Evolutionary conservation across 2,797 vertebrate genomes (phyloP).

Genomic region (Diceros bicornis): DNA sequence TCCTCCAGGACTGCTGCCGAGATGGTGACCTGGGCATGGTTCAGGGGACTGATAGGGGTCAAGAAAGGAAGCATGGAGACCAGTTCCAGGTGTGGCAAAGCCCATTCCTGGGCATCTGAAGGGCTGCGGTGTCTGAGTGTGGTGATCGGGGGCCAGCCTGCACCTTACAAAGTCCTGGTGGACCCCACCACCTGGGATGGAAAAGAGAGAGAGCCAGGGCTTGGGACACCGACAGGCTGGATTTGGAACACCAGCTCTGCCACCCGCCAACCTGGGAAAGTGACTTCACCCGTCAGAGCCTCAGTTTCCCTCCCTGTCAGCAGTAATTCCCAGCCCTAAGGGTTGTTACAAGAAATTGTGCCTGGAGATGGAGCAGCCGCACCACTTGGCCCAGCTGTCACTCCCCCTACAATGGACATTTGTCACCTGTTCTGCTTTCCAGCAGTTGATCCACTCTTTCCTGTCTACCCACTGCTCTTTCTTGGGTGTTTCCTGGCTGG

Average conservation of each 20-base stretch:
- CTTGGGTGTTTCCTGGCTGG: background rate
- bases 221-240: background rate
- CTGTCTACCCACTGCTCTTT: background rate
- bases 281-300: background rate
- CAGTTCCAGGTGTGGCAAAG: background rate
- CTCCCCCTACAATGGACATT: fast-evolving
- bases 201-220: background rate
- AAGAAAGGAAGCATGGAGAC: background rate
- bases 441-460: background rate
- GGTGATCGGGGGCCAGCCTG: background rate
- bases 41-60: background rate
- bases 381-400: background rate
- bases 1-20: background rate
- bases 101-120: background rate
- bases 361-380: background rate
- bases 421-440: background rate
- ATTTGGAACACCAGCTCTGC: background rate
- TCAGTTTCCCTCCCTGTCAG: background rate
- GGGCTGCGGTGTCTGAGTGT: background rate
- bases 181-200: background rate
- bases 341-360: background rate
- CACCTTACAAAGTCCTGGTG: background rate
- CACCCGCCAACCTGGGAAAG: background rate
- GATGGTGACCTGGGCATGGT: background rate
- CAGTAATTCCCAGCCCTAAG: background rate